These are phyloP conservation scores for Takifugu bimaculatus DNA, from an alignment of 2,113 vertebrate species.

Conservation along the genomic window DNA sequence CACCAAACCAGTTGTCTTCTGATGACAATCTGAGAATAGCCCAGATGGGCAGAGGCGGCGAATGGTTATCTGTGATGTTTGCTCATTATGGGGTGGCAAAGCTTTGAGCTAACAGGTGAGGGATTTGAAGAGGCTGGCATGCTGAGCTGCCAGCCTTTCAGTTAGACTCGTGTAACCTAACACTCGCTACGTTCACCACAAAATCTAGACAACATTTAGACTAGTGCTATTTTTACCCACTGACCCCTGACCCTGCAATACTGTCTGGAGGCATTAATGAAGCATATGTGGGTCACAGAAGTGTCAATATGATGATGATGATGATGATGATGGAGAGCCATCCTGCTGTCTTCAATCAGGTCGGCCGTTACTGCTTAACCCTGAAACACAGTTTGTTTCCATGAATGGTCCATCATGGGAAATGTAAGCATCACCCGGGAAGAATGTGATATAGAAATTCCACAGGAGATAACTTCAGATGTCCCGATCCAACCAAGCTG, in stretches of 20 bases:
- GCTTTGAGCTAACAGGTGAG: constrained; percentile 45
- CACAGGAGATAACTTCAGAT: too few species aligned
- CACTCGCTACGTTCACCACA: constrained; percentile 9
- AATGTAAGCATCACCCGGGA: too few species aligned
- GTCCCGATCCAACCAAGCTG: neutral
- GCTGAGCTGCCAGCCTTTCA: neutral
- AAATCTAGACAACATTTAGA: constrained; percentile 31
- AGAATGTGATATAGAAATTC: too few species aligned
- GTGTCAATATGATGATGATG: neutral
- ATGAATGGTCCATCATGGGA: neutral
- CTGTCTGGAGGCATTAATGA: neutral
- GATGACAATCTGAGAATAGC: neutral
- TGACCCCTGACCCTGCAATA: constrained; percentile 30
- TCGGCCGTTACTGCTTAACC: too few species aligned
- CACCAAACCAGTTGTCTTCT: too few species aligned
- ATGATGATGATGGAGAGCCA: neutral
- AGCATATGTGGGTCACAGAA: constrained; percentile 22
- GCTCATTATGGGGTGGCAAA: constrained; percentile 27
- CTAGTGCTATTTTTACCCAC: constrained; percentile 32
- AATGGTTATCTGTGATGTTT: constrained; percentile 14
- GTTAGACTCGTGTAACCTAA: constrained; percentile 19
- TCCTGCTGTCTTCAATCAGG: neutral
- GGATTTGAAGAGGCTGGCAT: constrained; percentile 13
- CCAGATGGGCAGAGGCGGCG: constrained; percentile 6
- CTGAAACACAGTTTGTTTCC: too few species aligned